Base-by-base conservation (phyloP, 1,140 invertebrate genomes). In the Pachypsylla venusta region DNA sequence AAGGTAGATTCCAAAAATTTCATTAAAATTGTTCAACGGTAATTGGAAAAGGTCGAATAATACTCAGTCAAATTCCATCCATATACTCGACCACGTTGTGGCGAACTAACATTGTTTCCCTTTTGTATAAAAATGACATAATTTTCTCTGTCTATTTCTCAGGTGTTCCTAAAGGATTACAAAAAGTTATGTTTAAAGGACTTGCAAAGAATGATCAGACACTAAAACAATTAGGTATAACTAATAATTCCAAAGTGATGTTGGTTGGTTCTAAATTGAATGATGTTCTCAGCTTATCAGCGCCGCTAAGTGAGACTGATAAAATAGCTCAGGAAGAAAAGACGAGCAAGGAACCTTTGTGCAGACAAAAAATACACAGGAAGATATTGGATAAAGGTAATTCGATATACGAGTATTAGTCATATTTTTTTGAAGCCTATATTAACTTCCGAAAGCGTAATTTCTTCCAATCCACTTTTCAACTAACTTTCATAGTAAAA, bases 181-280 rank as follows among this genome's bases (percentile, higher is more conserved):
- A 93, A 70, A 94, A 94, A 77, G 77, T 94, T 54, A 89, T 93
- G 81, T 85, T 87, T 60, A 92, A 90, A 80, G 90, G 90, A 61
- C 77, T 92, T 73, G 84, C 89, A 40, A 86, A 85, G 75, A 89
- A 94, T 75, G 84, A 85, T 63, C 80, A 82, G 70, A 90, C 87
- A 35, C 74, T 95, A 60, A 75, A 81, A 67, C 82, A 81, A 70
- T 74, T 88, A 54, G 89, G 89, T 53, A 79, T 95, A 56, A 80
- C 79, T 1, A 84, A 84, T 74, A 87, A 87, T 65, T 81, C 85
- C 57, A 95, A 94, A 77, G 79, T 94, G 14, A 91, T 95, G 89
- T 81, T 94, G 60, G 86, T 95, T 54, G 91, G 90, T 30, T 91
- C 89, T n/a, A 92, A 89, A 67, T 76, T 93, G 67, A 84, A 85